Evolutionary conservation across 37 sponge, comb jelly and placozoan species (phyloP).

Genomic region (Ianthella basta): DNA sequence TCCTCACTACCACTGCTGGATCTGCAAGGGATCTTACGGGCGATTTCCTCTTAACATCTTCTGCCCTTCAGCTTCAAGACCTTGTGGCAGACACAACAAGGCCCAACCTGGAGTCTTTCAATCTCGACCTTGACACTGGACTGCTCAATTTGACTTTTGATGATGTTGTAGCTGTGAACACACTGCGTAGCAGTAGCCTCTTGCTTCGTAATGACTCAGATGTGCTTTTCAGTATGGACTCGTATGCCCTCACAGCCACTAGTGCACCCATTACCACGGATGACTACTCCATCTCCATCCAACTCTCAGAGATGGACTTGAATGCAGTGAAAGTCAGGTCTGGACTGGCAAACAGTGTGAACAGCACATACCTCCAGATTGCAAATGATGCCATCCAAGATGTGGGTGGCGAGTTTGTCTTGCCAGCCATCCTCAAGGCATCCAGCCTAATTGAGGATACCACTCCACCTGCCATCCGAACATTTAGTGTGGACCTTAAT

Average conservation of each 20-base stretch:
- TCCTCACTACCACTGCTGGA: slow-evolving; percentile 37
- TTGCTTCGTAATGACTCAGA: slow-evolving; percentile 55
- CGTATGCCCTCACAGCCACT: slow-evolving; percentile 70
- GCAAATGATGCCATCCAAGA: slow-evolving; percentile 50
- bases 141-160: slow-evolving; percentile 64
- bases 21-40: slow-evolving; percentile 73
- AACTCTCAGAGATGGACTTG: slow-evolving; percentile 57
- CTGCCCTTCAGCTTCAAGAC: slow-evolving; percentile 29
- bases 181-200: slow-evolving; percentile 53
- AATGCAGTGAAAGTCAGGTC: slow-evolving; percentile 65
- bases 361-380: slow-evolving; percentile 55
- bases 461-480: slow-evolving; percentile 68
- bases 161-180: slow-evolving; percentile 70
- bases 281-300: slow-evolving; percentile 51
- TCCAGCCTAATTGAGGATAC: slow-evolving; percentile 50
- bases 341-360: slow-evolving; percentile 42
- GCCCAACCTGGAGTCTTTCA: slow-evolving; percentile 61
- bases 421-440: slow-evolving; percentile 31
- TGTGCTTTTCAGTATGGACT: slow-evolving; percentile 21
- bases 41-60: slow-evolving; percentile 21
- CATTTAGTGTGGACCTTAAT: slow-evolving; percentile 83
- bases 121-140: slow-evolving; percentile 73
- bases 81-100: slow-evolving; percentile 45
- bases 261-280: slow-evolving; percentile 30
- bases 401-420: slow-evolving; percentile 39